These are phyloP conservation scores for Semnornis frantzii DNA, from an alignment of 2,113 vertebrate species.

Conservation along the genomic window DNA sequence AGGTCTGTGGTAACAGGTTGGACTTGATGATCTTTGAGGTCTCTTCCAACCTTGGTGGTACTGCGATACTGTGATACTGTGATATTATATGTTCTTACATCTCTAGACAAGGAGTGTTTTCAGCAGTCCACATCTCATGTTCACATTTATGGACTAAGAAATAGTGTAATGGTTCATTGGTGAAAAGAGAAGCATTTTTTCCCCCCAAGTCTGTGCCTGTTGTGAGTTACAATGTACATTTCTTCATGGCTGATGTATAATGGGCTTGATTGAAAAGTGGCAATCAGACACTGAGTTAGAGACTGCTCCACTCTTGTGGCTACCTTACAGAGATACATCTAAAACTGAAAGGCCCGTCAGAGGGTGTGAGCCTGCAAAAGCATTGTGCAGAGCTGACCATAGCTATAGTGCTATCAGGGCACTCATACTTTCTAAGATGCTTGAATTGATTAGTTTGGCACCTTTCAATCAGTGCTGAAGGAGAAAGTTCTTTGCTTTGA, in stretches of 20 bases:
- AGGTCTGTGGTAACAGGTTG: too few species aligned
- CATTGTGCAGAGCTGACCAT: background rate
- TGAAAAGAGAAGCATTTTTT: background rate
- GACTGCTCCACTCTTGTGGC: background rate
- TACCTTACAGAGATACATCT: background rate
- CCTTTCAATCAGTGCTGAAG: background rate
- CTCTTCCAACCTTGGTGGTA: too few species aligned
- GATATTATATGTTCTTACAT: background rate
- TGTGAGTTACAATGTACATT: background rate
- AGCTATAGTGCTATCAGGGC: background rate
- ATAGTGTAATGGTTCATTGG: background rate
- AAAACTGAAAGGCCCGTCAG: background rate
- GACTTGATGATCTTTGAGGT: too few species aligned
- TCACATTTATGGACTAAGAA: background rate
- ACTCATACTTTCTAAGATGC: background rate
- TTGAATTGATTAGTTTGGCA: background rate
- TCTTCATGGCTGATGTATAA: background rate
- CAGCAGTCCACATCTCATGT: background rate
- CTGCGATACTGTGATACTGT: too few species aligned
- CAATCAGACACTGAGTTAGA: background rate
- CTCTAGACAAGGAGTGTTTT: background rate
- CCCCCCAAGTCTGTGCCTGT: background rate
- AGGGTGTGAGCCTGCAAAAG: background rate
- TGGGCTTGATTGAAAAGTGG: background rate
- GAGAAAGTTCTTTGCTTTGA: background rate